Evolutionary conservation across 2,888 invertebrate genomes (phyloP).

Genomic region (Eristalis arbustorum): DNA sequence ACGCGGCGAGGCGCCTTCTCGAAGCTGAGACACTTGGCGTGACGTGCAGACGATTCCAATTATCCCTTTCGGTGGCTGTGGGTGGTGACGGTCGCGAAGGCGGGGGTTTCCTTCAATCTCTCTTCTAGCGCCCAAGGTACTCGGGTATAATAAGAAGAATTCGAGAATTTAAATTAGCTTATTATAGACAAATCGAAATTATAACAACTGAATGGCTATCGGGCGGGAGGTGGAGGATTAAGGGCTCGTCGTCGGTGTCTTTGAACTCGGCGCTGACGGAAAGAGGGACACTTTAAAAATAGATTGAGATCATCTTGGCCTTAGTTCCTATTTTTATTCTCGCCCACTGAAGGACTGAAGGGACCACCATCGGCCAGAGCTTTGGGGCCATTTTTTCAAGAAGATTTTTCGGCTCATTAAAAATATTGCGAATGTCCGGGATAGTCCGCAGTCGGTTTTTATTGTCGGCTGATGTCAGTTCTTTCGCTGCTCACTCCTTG

Average conservation of each 20-base stretch:
- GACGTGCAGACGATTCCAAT: constrained; percentile 36
- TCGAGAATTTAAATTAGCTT: constrained; percentile 43
- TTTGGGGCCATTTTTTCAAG: neutral
- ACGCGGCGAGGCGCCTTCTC: neutral
- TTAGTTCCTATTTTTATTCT: too few relatives aligned
- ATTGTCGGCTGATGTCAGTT: neutral
- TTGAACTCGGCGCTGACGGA: neutral
- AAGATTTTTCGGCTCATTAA: neutral
- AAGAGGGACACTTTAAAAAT: too few relatives aligned
- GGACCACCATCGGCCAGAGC: too few relatives aligned
- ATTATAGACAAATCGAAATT: constrained; percentile 36
- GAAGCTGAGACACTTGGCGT: constrained; percentile 5
- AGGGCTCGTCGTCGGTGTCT: neutral
- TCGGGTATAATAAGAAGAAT: constrained; percentile 19
- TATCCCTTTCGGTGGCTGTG: neutral
- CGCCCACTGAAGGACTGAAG: too few relatives aligned
- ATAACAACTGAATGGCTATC: constrained; percentile 21
- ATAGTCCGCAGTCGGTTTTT: neutral
- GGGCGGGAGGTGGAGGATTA: neutral
- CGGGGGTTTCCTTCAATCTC: neutral
- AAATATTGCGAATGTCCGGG: neutral
- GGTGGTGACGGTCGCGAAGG: neutral
- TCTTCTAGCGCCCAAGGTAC: neutral
- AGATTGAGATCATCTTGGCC: too few relatives aligned
- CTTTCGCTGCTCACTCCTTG: neutral